These are phyloP conservation scores for Selenia dentaria DNA, from an alignment of 2,888 invertebrate genomes.

Conservation along the genomic window DNA sequence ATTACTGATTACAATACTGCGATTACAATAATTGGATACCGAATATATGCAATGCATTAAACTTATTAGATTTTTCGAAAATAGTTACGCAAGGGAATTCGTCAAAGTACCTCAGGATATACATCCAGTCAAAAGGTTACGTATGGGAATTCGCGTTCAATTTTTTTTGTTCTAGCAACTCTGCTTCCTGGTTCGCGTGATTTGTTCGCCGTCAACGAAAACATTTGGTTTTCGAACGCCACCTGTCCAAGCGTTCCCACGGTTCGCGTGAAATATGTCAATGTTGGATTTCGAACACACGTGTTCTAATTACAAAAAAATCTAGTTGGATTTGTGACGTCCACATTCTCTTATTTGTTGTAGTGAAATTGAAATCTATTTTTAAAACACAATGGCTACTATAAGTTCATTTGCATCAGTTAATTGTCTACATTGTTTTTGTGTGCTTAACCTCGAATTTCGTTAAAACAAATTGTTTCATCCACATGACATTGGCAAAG, in stretches of 20 bases:
- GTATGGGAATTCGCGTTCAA: conserved; percentile 35
- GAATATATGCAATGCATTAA: no score
- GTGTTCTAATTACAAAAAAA: conserved; percentile 57
- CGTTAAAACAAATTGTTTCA: no score
- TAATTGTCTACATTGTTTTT: no score
- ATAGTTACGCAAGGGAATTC: conserved; percentile 30
- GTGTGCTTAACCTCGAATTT: no score
- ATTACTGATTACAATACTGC: no score
- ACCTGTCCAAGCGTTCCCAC: conserved; percentile 74
- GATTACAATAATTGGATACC: no score
- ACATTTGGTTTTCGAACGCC: conserved; percentile 62
- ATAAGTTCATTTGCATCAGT: no score
- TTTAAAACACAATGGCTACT: no score
- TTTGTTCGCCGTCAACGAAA: conserved; percentile 62
- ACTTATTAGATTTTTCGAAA: neutral
- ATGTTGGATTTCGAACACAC: conserved; percentile 41
- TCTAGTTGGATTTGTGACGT: conserved; percentile 32
- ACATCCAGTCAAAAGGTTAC: conserved; percentile 1
- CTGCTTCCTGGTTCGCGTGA: conserved; percentile 67
- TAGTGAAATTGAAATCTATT: conserved; percentile 15
- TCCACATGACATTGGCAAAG: no score
- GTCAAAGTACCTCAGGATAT: no score
- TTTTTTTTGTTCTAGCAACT: conserved; percentile 47
- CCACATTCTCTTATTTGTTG: conserved; percentile 38
- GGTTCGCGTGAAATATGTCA: conserved; percentile 42